phyloP scores from a whole-genome alignment of 2,888 invertebrate genomes.

The Aphodius granarius region DNA sequence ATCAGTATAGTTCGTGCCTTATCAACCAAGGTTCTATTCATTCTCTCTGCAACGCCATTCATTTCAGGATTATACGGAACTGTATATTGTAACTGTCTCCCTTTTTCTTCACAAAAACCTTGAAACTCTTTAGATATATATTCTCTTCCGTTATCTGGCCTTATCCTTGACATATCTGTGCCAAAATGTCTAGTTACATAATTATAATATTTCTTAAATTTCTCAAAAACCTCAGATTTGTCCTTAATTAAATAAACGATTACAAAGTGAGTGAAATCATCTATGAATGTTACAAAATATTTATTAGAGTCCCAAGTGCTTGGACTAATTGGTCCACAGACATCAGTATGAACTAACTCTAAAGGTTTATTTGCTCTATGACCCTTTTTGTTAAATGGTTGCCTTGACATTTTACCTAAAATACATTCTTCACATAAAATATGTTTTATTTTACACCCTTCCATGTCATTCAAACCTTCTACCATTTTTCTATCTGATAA shows the following conservation, averaged over 20 bases:
- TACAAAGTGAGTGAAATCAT: constrained; percentile 29
- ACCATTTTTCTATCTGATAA: constrained; percentile 6
- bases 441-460: constrained; percentile 8
- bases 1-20: constrained; percentile 27
- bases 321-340: constrained; percentile 18
- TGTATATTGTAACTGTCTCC: constrained; percentile 25
- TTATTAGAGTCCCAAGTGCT: constrained; percentile 26
- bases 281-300: constrained; percentile 29
- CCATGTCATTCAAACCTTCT: constrained; percentile 8
- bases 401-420: constrained; percentile 14
- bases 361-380: constrained; percentile 22
- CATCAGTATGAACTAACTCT: constrained; percentile 21
- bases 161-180: constrained; percentile 18
- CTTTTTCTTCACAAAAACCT: constrained; percentile 26
- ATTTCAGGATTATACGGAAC: constrained; percentile 26
- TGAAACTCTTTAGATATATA: constrained; percentile 24
- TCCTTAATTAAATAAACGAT: constrained; percentile 19
- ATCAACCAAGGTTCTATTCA: constrained; percentile 27
- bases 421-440: constrained; percentile 20
- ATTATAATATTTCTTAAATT: constrained; percentile 21
- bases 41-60: constrained; percentile 29
- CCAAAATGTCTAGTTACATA: constrained; percentile 20
- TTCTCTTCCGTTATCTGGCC: constrained; percentile 30
- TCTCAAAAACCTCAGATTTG: constrained; percentile 24
- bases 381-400: constrained; percentile 19